Base-by-base conservation (phyloP, 2,797 vertebrate genomes). In the Apogon talboti region DNA sequence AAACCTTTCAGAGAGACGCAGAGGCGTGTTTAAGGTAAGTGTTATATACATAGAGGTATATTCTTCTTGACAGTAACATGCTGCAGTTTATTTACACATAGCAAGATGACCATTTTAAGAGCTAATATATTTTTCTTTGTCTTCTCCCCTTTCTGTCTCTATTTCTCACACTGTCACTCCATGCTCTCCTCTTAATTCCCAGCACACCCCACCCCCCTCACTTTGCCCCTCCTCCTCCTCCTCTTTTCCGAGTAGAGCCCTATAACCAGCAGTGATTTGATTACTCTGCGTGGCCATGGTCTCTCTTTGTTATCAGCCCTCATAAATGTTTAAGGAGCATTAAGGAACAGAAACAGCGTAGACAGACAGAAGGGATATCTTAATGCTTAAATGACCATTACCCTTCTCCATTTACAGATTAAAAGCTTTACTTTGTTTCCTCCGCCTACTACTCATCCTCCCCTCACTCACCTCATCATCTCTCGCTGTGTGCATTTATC, bases 301-400 rank as follows among this genome's bases (percentile, higher is more conserved):
- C 85, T 73, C 58, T 90, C 86, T 83, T 85, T 92, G 92, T 92
- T 93, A 92, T 94, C 89, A 89, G 86, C 88, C 86, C 85, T 90
- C 92, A 94, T 94, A 90, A 94, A 94, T 94, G 92, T 94, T 93
- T 93, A 91, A 94, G 88, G 82, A 85, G 86, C 91, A 91, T 91
- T 90, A 91, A 86, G 81, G 78, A 85, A 89, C 65, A 50, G 76
- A 82, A 82, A 82, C 78, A 78, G 81, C 67, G 82, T 61, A 77
- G 87, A 83, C 43, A 24, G 83, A 79, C 74, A 75, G 85, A 70
- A 71, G 53, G 77, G 77, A 78, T 77, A 78, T 88, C 91, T 89
- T 91, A 92, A 92, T 89, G 89, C 88, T 83, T 92, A 88, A 93
- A 92, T 90, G 84, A 92, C 90, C 87, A 89, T 89, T 91, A 91